A percentile compares a stretch with the other conserved stretches of the same genome.
phyloP scores from a whole-genome alignment of 2,113 vertebrate species.

The Glaucidium brasilianum region DNA sequence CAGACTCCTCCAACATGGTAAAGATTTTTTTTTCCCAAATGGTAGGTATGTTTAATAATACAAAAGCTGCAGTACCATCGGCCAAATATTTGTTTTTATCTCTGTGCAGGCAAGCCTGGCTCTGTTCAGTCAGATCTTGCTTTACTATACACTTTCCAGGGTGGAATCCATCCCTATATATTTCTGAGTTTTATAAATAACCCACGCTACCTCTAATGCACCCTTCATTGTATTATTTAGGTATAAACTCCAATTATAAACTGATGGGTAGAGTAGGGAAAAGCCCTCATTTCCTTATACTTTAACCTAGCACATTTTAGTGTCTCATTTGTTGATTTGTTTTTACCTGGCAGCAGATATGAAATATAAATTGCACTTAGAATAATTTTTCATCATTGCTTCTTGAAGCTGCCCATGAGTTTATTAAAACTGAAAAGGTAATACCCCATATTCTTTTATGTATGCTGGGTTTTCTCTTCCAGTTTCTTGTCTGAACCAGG shows the following conservation, averaged over 20 bases:
- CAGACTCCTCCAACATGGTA: not conserved
- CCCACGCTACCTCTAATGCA: not conserved
- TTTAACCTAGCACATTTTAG: not conserved
- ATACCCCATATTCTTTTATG: not conserved
- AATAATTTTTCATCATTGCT: not conserved
- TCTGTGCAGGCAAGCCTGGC: not conserved
- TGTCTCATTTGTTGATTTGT: not conserved
- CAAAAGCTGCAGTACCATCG: not conserved
- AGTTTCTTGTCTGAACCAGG: not conserved
- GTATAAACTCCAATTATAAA: not conserved
- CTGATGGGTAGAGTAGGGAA: not conserved
- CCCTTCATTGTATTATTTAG: not conserved
- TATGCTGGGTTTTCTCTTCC: not conserved
- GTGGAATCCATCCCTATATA: not conserved
- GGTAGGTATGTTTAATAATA: conserved; percentile 27
- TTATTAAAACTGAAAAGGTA: conserved; percentile 21
- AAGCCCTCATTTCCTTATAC: not conserved
- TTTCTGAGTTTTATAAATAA: not conserved
- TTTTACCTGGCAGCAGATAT: not conserved
- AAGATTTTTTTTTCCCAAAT: not conserved
- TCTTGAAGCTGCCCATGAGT: not conserved
- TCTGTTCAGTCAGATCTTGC: not conserved
- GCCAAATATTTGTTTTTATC: conserved; percentile 49
- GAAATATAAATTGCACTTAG: not conserved
- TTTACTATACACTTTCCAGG: not conserved